Conservation (phyloP, 2,113 vertebrate species). For the Pitta sordida region DNA sequence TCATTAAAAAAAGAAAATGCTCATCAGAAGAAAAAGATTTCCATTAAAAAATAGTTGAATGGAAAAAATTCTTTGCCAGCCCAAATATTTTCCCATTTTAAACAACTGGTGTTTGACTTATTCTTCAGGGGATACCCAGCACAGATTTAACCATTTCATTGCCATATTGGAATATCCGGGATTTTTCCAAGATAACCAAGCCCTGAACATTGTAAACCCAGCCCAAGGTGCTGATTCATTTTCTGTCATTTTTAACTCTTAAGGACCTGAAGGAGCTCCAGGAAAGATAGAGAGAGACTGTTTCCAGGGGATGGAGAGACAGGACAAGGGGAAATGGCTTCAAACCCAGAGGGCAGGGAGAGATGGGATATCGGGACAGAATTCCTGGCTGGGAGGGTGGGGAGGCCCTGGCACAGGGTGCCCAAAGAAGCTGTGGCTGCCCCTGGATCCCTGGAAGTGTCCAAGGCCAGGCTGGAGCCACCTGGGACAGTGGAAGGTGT, state of each 20-base stretch:
- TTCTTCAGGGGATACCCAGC: background rate
- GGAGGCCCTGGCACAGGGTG: background rate
- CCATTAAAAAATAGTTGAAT: background rate
- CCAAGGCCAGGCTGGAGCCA: background rate
- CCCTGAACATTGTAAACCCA: background rate
- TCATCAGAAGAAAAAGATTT: background rate
- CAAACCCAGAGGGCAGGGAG: background rate
- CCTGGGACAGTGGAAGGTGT: background rate
- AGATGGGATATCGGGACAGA: background rate
- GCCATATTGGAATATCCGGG: background rate
- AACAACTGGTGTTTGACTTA: background rate
- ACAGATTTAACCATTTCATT: background rate
- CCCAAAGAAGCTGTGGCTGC: background rate
- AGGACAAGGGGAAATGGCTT: background rate
- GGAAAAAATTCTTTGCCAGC: background rate
- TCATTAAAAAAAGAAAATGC: background rate
- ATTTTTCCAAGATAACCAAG: background rate
- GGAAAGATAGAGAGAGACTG: background rate
- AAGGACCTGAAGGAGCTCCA: background rate
- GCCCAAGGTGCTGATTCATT: background rate
- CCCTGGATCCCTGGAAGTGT: background rate
- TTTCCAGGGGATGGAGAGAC: background rate
- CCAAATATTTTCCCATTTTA: constrained; percentile 27
- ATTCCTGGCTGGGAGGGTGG: background rate
- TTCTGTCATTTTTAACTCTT: background rate